Base-by-base conservation (phyloP, 1,140 invertebrate species). In the Mactra quadrangularis region DNA sequence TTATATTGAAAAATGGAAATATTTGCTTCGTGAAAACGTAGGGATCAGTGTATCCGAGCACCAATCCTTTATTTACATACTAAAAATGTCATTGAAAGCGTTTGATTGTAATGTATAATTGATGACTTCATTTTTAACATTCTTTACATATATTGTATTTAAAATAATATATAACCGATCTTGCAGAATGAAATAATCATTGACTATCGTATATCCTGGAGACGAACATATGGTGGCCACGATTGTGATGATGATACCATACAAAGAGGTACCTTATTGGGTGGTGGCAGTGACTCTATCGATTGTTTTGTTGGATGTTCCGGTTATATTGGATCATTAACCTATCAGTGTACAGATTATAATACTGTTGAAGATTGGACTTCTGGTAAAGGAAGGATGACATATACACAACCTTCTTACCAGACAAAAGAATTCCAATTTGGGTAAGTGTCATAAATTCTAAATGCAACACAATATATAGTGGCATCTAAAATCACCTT, bases 161-260 rank as follows among this genome's bases (percentile, higher is more conserved):
- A n/a, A n/a, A n/a, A n/a, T n/a, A n/a, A n/a, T n/a, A n/a, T n/a
- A n/a, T n/a, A n/a, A n/a, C n/a, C n/a, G n/a, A n/a, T n/a, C n/a
- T 70, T 70, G 27, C 29, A 70, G 66, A 52, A 52, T 70, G 45
- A 70, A 25, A 29, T 70, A 22, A 31, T 52, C 25, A 52, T 70
- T 9, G 66, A 52, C 1, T 70, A 70, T n/a, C 41, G 66, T 52
- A 70, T 70, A 3, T 70, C 66, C 1, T 70, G 66, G 66, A 7
- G 66, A 15, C 50, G 38, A 38, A 29, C 66, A 0, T 70, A 70
- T 22, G 19, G 1, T 31, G 22, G 3, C 13, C 15, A n/a, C 22
- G 50, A 50, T 15, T 70, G 66, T 17, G 47, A 70, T 29, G 47
- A 52, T 52, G n/a, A 29, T 25, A 53, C 19, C 13, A 52, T 70